Evolutionary conservation across 1,140 invertebrate species (phyloP).

Genomic region (Panagrolaimus sp.): DNA sequence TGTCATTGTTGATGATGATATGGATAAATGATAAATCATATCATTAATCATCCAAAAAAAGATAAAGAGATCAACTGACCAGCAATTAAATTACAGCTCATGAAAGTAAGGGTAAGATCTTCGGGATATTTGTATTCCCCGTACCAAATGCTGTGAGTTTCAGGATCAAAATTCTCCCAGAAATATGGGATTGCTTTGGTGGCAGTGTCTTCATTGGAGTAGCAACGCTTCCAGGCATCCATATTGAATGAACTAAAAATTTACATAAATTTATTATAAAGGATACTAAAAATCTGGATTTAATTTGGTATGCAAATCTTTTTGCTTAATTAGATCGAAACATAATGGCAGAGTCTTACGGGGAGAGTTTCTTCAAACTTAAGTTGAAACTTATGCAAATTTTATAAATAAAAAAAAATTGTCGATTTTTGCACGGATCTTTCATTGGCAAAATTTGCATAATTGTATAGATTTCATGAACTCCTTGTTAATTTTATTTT

Average conservation of each 20-base stretch:
- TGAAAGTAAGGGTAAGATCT: constrained; percentile 84
- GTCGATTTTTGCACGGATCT: too few relatives aligned
- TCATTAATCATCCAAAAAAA: too few relatives aligned
- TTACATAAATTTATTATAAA: too few relatives aligned
- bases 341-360: too few relatives aligned
- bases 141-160: constrained; percentile 93
- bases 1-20: too few relatives aligned
- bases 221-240: constrained; percentile 93
- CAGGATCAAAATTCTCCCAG: constrained; percentile 93
- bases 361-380: constrained; percentile 65
- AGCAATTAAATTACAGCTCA: constrained; percentile 88
- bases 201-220: constrained; percentile 88
- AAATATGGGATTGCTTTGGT: constrained; percentile 89
- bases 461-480: too few relatives aligned
- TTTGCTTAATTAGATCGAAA: too few relatives aligned
- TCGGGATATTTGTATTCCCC: constrained; percentile 88
- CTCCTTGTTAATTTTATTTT: background rate
- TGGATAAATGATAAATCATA: too few relatives aligned
- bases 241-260: constrained; percentile 71
- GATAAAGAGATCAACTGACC: constrained; percentile 64
- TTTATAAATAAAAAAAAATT: too few relatives aligned
- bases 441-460: too few relatives aligned
- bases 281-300: too few relatives aligned
- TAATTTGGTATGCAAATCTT: too few relatives aligned
- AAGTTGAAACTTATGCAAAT: constrained; percentile 37